A percentile compares a stretch with the other conserved stretches of the same genome.
These are phyloP conservation scores for Opisthograptis luteolata DNA, from an alignment of 2,888 invertebrate species.

Conservation along the genomic window DNA sequence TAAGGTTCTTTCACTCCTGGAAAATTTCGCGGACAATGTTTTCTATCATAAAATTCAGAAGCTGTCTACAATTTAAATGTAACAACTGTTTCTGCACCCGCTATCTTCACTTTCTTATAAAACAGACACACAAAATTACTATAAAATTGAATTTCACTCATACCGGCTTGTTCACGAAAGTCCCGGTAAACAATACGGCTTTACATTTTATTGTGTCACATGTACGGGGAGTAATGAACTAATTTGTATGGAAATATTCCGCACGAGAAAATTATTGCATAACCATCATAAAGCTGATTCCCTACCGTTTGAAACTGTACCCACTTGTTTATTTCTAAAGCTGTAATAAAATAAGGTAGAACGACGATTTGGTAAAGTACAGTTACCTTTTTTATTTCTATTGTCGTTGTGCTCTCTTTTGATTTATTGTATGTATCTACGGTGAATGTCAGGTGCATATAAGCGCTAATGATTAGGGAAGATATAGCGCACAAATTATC, in stretches of 20 bases:
- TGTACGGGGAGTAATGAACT: constrained; percentile 35
- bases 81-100: too few species aligned
- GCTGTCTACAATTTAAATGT: too few species aligned
- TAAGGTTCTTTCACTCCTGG: too few species aligned
- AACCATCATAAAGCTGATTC: constrained; percentile 22
- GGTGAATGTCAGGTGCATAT: too few species aligned
- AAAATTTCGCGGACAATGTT: too few species aligned
- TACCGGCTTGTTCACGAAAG: constrained; percentile 8
- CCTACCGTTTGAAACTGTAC: constrained; percentile 11
- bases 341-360: neutral
- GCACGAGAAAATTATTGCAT: constrained; percentile 27
- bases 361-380: neutral
- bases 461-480: too few species aligned
- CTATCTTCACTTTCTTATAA: too few species aligned
- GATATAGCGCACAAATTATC: too few species aligned
- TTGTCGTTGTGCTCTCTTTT: too few species aligned
- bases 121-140: neutral
- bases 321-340: constrained; percentile 9
- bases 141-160: constrained; percentile 8
- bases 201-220: constrained; percentile 47
- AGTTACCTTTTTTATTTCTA: too few species aligned
- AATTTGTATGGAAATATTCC: constrained; percentile 46
- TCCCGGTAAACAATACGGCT: constrained; percentile 32
- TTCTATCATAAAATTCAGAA: too few species aligned
- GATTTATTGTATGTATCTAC: too few species aligned